Evolutionary conservation across 2,113 vertebrate genomes (phyloP), one percentile per base, ranked within the genome.

Genomic region (Oriolus oriolus): DNA sequence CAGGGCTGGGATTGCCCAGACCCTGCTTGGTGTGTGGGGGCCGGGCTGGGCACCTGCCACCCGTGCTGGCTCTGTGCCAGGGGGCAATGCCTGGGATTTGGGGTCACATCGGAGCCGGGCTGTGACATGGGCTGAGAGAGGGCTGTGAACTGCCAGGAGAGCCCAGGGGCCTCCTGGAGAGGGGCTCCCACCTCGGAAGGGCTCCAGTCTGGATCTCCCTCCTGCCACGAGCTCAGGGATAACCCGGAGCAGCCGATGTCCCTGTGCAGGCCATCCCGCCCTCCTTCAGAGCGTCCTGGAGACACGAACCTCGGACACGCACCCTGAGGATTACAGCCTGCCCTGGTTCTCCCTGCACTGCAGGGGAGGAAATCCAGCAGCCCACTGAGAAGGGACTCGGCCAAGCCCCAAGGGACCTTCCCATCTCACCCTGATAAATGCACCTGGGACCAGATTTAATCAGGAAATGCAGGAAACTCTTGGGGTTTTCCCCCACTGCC

Each of bases 101-200:
- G 27, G 45, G 22, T 69, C 31, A 8, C 45, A 8, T 1, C 9
- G 12, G 18, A 13, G 47, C 54, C 0, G 3, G 84, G 45, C 33
- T 69, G 65, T 13, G 23, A 3, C 35, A 13, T 0, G 44, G 9
- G 2, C 27, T 20, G n/a, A 27, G 12, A n/a, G 10, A 5, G 7
- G 31, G 53, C 69, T 77, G 47, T 11, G 41, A 42, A 4, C 10
- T 1, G 8, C 28, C 17, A 5, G 44, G 20, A 35, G 37, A 24
- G 41, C 4, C 0, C 4, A 0, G 2, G 13, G 31, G 4, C 26
- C 10, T 7, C 24, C 9, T 0, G 1, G 27, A 35, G 17, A 0
- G 0, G 52, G 27, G 31, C 9, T 42, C 42, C 17, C 0, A 0
- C 13, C 45, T 10, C n/a, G 19, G 22, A 35, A 28, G 10, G 37